Evolutionary conservation across 2,888 invertebrate genomes (phyloP).

Genomic region (Cheilosia soror): DNA sequence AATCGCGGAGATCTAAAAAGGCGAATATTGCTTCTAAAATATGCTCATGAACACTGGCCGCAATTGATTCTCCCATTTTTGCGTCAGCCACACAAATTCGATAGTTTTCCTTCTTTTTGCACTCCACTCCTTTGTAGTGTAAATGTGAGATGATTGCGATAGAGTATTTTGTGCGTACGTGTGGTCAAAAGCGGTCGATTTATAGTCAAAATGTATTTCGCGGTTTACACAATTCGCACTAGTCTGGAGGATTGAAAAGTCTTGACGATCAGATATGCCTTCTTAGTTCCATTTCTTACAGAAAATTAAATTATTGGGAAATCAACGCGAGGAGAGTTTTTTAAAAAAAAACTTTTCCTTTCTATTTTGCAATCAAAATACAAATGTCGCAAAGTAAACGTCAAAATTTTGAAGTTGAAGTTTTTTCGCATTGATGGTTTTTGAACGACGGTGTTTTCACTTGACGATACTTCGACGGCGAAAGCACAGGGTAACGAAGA

Average conservation of each 20-base stretch:
- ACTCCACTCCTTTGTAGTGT: conserved; percentile 5
- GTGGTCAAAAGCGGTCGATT: conserved; percentile 44
- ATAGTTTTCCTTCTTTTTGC: not conserved
- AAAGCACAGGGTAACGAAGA: not conserved
- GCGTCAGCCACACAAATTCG: conserved; percentile 26
- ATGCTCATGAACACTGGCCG: conserved; percentile 89
- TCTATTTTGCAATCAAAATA: conserved; percentile 75
- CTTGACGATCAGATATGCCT: conserved; percentile 54
- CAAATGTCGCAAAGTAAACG: conserved; percentile 69
- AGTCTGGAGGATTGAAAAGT: not conserved
- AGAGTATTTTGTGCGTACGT: conserved; percentile 63
- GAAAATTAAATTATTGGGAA: conserved; percentile 28
- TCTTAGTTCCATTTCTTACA: conserved; percentile 64
- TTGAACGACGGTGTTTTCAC: conserved; percentile 11
- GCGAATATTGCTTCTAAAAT: conserved; percentile 96
- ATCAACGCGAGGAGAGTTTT: conserved; percentile 27
- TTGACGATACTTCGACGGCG: conserved; percentile 6
- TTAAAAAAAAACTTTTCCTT: conserved; percentile 61
- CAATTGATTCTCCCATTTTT: conserved; percentile 86
- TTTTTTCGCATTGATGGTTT: conserved; percentile 19
- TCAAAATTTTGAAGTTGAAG: conserved; percentile 59
- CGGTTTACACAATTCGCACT: not conserved
- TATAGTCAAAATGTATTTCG: not conserved
- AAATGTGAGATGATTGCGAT: conserved; percentile 38
- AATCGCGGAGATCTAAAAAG: conserved; percentile 93